phyloP scores from a whole-genome alignment of 1,140 invertebrate species.

The Drosophila repleta region DNA sequence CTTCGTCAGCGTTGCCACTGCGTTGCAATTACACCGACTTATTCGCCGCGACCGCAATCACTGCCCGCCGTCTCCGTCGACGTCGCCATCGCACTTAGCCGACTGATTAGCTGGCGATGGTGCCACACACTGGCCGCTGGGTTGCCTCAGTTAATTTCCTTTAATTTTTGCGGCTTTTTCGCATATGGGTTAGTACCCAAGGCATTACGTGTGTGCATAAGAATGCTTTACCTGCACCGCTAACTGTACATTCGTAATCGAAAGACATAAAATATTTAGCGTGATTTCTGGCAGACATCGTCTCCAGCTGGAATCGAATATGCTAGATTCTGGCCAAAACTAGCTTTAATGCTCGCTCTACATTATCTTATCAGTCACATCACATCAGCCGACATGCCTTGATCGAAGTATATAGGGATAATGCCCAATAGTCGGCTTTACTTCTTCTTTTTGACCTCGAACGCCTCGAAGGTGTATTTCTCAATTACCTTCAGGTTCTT shows the following conservation, averaged over 20 bases:
- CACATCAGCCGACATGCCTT: neutral
- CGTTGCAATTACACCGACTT: constrained; percentile 54
- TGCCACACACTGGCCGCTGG: constrained; percentile 13
- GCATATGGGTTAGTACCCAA: constrained; percentile 40
- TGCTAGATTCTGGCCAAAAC: too few relatives aligned
- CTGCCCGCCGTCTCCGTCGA: constrained; percentile 4
- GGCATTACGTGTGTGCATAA: constrained; percentile 14
- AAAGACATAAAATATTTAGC: constrained; percentile 62
- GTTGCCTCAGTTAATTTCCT: constrained; percentile 56
- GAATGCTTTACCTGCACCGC: constrained; percentile 20
- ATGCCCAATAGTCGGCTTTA: neutral
- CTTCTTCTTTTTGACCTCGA: constrained; percentile 31
- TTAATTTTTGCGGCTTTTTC: constrained; percentile 61
- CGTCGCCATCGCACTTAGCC: constrained; percentile 32
- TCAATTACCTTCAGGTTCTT: constrained; percentile 53
- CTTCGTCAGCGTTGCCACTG: constrained; percentile 54
- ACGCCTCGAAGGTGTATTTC: constrained; percentile 51
- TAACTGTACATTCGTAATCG: constrained; percentile 44
- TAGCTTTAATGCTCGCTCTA: too few relatives aligned
- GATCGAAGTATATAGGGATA: too few relatives aligned
- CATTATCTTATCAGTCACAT: too few relatives aligned
- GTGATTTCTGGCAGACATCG: constrained; percentile 18
- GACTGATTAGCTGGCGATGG: constrained; percentile 45
- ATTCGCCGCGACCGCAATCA: constrained; percentile 47
- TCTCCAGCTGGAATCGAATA: too few relatives aligned